Evolutionary conservation across 2,888 invertebrate genomes (phyloP), one percentile per base, ranked within the genome.

Genomic region (Cloeon dipterum): DNA sequence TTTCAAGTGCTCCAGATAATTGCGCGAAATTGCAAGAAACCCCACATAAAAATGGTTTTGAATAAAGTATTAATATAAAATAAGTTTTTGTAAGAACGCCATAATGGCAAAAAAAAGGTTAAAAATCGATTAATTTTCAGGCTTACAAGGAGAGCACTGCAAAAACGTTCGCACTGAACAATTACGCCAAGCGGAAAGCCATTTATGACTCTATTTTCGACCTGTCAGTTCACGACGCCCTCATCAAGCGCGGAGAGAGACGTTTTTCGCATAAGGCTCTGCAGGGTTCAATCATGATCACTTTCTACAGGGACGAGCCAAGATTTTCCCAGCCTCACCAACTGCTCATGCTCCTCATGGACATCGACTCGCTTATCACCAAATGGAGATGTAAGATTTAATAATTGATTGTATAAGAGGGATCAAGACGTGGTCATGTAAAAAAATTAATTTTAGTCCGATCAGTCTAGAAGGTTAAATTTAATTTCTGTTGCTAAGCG

Each of bases 301-400:
- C 83, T 2, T 78, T 94, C 54, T 96, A 96, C 59, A 65, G 94
- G 33, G 93, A 96, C 51, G 91, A 94, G 60, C 93, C 94, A 0
- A 69, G 94, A 34, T 98, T 98, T 62, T 91, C 91, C 47, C 93
- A 94, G 55, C 96, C 96, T 0, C 93, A 93, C 61, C 94, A 94
- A 57, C 69, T 98, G 42, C 64, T 98, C 11, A 83, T 79, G 0
- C 66, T 89, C 11, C 70, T 98, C 19, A 94, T 94, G 85, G 96
- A 98, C 52, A 91, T 98, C 37, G 98, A 98, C 62, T 88, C 93
- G 1, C 67, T 93, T 40, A 85, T 98, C 51, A 96, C 93, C 26
- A 98, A 98, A 60, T 98, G 98, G 98, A 70, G 98, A 57, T 93
- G 96, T 96, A n/a, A n/a, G n/a, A n/a, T n/a, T n/a, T n/a, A n/a